Conservation (phyloP, 2,113 vertebrate species). For the Daubentonia madagascariensis region DNA sequence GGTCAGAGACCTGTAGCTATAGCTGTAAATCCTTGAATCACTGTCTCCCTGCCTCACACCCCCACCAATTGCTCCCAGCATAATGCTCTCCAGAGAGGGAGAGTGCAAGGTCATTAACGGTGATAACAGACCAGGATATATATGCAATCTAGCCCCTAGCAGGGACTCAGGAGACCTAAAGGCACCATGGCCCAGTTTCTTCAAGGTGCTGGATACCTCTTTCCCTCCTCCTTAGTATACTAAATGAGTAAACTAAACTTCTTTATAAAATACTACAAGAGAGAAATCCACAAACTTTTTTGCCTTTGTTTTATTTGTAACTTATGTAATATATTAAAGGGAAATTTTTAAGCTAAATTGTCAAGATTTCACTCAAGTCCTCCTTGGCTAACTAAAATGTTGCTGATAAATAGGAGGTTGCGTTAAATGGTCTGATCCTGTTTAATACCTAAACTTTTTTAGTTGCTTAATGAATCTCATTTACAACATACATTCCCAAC, state of each 20-base stretch:
- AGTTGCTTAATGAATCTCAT: neutral
- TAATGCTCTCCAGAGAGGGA: neutral
- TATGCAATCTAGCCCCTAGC: neutral
- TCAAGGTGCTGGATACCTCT: neutral
- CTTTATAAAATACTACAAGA: neutral
- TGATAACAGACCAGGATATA: neutral
- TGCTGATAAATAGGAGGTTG: neutral
- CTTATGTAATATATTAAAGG: neutral
- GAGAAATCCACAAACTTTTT: neutral
- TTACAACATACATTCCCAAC: neutral
- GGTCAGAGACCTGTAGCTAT: neutral
- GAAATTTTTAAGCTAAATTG: neutral
- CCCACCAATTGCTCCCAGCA: neutral
- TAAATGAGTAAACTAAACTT: neutral
- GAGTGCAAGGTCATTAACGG: neutral
- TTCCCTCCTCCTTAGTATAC: neutral
- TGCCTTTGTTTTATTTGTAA: neutral
- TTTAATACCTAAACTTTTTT: neutral
- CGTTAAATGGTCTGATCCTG: neutral
- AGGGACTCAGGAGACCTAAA: neutral
- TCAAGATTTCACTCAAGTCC: neutral
- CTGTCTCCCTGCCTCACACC: neutral
- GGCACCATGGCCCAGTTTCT: neutral
- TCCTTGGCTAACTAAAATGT: neutral
- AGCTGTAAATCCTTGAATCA: neutral